phyloP scores from a whole-genome alignment of 1,140 invertebrate genomes.

The Drosophila jambulina region DNA sequence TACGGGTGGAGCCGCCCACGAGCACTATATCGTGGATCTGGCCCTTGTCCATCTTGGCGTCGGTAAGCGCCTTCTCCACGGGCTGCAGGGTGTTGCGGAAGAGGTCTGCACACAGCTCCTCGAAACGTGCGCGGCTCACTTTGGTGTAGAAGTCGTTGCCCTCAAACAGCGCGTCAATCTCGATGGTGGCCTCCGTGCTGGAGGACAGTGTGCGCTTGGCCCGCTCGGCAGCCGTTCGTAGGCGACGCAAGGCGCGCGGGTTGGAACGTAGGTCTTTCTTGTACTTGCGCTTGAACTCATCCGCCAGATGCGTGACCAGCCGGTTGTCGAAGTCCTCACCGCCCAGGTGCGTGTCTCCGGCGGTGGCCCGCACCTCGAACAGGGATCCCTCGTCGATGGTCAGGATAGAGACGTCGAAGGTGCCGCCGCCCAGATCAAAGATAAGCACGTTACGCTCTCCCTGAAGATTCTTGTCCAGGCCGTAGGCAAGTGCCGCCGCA shows the following conservation, averaged over 20 bases:
- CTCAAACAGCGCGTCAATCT: conserved; percentile 91
- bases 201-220: conserved; percentile 89
- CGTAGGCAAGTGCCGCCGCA: conserved; percentile 91
- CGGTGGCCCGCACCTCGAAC: conserved; percentile 92
- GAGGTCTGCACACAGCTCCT: conserved; percentile 94
- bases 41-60: conserved; percentile 91
- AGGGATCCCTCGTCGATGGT: conserved; percentile 93
- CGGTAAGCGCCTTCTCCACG: conserved; percentile 90
- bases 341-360: conserved; percentile 91
- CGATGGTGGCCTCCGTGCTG: conserved; percentile 89
- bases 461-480: conserved; percentile 90
- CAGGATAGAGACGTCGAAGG: conserved; percentile 94
- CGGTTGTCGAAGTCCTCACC: conserved; percentile 93
- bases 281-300: conserved; percentile 94
- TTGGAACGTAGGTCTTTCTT: conserved; percentile 92
- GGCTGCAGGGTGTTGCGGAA: conserved; percentile 89
- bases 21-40: conserved; percentile 82
- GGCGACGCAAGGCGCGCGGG: conserved; percentile 90
- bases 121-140: conserved; percentile 93
- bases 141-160: conserved; percentile 94
- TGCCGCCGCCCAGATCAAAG: conserved; percentile 91
- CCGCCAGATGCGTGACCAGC: conserved; percentile 91
- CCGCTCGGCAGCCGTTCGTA: conserved; percentile 91
- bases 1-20: background rate
- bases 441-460: conserved; percentile 91